Evolutionary conservation across 1,140 invertebrate species (phyloP).

Genomic region (Nephila pilipes): DNA sequence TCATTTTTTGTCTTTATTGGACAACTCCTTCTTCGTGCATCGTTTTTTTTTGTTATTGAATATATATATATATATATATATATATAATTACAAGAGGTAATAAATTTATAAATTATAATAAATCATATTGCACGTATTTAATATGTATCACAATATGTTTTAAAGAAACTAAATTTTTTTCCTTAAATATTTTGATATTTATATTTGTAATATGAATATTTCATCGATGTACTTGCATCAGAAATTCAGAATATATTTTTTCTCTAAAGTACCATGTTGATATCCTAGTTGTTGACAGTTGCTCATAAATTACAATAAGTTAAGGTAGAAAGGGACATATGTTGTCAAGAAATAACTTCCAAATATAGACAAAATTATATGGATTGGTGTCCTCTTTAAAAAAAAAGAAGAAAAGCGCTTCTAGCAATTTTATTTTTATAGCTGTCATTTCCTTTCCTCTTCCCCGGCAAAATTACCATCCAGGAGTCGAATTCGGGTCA

Average conservation of each 20-base stretch:
- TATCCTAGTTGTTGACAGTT: background rate
- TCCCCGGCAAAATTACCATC: constrained; percentile 54
- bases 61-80: too few species aligned
- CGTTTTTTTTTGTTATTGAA: too few species aligned
- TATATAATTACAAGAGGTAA: too few species aligned
- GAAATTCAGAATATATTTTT: background rate
- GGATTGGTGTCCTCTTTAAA: background rate
- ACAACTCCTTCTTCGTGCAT: too few species aligned
- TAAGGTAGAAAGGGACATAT: background rate
- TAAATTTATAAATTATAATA: too few species aligned
- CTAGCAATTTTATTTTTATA: constrained; percentile 56
- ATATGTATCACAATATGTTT: too few species aligned
- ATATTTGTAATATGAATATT: background rate
- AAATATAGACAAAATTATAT: constrained; percentile 7
- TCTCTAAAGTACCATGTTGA: background rate
- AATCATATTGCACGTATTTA: too few species aligned
- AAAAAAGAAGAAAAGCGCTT: background rate
- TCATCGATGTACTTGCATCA: background rate
- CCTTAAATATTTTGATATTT: background rate
- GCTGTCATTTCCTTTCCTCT: constrained; percentile 14
- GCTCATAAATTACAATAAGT: background rate
- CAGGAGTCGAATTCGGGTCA: background rate
- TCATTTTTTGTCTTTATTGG: too few species aligned
- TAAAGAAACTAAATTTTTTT: background rate
- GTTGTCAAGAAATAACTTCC: constrained; percentile 36